These are phyloP conservation scores for Pegoplata infirma DNA, from an alignment of 2,888 invertebrate species.

Conservation along the genomic window DNA sequence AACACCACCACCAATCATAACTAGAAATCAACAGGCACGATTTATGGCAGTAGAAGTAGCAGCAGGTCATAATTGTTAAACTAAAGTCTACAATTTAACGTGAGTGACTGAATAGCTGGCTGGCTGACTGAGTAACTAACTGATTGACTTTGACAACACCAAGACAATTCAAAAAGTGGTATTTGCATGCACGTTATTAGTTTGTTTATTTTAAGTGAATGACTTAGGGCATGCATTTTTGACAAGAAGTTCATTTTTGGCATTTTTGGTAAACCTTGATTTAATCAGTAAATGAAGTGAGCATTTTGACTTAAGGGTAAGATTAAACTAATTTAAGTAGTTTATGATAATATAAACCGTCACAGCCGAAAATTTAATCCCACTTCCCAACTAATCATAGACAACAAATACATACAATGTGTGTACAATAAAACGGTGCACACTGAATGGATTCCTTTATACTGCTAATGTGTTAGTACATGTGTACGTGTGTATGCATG, in stretches of 20 bases:
- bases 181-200: no score
- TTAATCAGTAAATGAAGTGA: constrained; percentile 27
- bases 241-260: no score
- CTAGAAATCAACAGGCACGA: constrained; percentile 63
- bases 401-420: constrained; percentile 25
- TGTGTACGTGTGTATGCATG: not conserved
- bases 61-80: constrained; percentile 28
- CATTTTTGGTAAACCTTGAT: not conserved
- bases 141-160: no score
- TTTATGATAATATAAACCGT: constrained; percentile 30
- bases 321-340: constrained; percentile 35
- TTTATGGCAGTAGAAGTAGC: constrained; percentile 9
- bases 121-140: constrained; percentile 18
- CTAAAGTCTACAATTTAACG: not conserved
- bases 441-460: no score
- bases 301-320: constrained; percentile 45
- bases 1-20: no score
- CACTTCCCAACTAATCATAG: constrained; percentile 25
- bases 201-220: no score
- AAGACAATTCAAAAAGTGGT: no score
- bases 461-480: no score
- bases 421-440: no score
- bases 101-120: not conserved
- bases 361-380: constrained; percentile 29
- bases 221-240: no score